A percentile compares a stretch with the other conserved stretches of the same genome.
Evolutionary conservation across 2,888 invertebrate species (phyloP).

Genomic region (Heliconius charithonia): DNA sequence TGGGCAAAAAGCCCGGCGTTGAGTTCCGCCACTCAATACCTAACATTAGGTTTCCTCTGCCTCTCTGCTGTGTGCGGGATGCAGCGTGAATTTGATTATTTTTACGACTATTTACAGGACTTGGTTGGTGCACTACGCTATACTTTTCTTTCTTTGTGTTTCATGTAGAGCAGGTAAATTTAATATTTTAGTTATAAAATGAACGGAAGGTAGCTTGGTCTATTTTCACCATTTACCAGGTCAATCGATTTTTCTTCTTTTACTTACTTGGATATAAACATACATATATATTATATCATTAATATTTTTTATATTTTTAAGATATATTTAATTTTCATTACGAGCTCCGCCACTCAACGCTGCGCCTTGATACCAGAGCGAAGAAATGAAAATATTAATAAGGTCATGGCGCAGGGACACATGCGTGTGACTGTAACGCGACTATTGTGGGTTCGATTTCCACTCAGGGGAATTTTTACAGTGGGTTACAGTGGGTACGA

Average conservation of each 20-base stretch:
- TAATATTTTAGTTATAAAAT: not conserved
- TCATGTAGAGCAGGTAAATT: not conserved
- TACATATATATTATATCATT: too few relatives aligned
- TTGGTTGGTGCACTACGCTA: not conserved
- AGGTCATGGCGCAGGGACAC: too few relatives aligned
- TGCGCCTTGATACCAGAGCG: too few relatives aligned
- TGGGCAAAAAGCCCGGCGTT: not conserved
- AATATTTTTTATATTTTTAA: too few relatives aligned
- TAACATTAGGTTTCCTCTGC: not conserved
- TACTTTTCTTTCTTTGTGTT: not conserved
- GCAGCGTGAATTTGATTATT: too few relatives aligned
- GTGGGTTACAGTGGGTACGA: too few relatives aligned
- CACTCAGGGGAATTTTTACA: too few relatives aligned
- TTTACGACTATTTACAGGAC: not conserved
- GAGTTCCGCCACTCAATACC: not conserved
- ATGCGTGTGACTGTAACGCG: too few relatives aligned
- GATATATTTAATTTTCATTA: not conserved
- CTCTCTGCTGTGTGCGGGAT: not conserved
- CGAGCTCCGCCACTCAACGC: too few relatives aligned
- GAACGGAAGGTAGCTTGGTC: not conserved
- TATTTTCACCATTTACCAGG: not conserved
- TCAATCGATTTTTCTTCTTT: not conserved
- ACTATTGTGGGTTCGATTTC: too few relatives aligned
- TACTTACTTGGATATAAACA: not conserved
- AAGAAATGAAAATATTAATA: too few relatives aligned